phyloP scores from a whole-genome alignment of 1,140 invertebrate genomes.

The Gonioctena quinquepunctata region DNA sequence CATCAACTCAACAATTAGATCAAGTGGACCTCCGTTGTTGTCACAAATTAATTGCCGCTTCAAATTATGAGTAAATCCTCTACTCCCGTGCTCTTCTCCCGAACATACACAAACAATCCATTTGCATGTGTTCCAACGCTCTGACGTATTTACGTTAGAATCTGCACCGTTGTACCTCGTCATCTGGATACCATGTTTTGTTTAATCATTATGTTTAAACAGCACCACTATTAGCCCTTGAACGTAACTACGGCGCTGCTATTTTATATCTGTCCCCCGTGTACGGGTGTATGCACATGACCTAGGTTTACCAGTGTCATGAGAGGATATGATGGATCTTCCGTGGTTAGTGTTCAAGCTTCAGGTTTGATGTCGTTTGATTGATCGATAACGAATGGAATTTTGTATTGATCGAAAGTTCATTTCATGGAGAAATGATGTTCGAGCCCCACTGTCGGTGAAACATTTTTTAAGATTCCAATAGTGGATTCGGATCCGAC shows the following conservation, averaged over 20 bases:
- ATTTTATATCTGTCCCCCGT: slow-evolving; percentile 7
- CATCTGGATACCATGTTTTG: slow-evolving; percentile 34
- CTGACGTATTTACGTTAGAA: slow-evolving; percentile 33
- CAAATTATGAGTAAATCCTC: background rate
- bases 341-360: no score
- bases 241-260: slow-evolving; percentile 5
- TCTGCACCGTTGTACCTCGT: slow-evolving; percentile 34
- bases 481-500: no score
- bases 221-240: slow-evolving; percentile 8
- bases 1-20: background rate
- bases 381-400: no score
- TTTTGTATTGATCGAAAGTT: no score
- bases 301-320: no score
- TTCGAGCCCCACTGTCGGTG: no score
- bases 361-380: no score
- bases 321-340: no score
- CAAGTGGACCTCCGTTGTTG: background rate
- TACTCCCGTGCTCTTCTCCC: background rate
- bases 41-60: background rate
- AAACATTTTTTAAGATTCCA: no score
- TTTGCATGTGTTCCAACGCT: slow-evolving; percentile 31
- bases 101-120: slow-evolving; percentile 19
- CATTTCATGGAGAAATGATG: no score
- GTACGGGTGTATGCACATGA: background rate
- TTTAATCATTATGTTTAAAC: slow-evolving; percentile 29